A percentile compares a stretch with the other conserved stretches of the same genome.
Evolutionary conservation across 1,140 invertebrate genomes (phyloP).

Genomic region (Propsilocerus akamusi): DNA sequence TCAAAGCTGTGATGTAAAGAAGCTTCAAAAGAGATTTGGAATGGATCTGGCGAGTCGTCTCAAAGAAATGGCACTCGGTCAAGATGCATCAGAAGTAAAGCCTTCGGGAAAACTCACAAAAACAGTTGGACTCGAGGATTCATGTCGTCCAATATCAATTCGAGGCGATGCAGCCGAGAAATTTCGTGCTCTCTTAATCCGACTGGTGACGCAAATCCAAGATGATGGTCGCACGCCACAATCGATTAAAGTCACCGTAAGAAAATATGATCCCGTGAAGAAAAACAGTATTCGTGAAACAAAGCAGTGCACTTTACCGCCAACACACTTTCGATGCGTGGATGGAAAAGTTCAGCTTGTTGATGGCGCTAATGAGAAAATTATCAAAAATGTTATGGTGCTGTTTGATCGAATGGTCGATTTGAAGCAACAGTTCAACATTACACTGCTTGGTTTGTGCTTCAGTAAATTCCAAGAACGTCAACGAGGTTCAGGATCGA

Average conservation of each 20-base stretch:
- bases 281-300: conserved; percentile 46
- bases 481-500: conserved; percentile 37
- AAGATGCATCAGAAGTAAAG: conserved; percentile 48
- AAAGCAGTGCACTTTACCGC: conserved; percentile 46
- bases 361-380: conserved; percentile 36
- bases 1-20: conserved; percentile 35
- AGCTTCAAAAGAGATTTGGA: conserved; percentile 38
- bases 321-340: conserved; percentile 34
- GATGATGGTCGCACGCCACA: conserved; percentile 58
- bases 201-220: conserved; percentile 44
- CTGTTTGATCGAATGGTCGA: conserved; percentile 54
- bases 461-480: conserved; percentile 61
- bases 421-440: conserved; percentile 49
- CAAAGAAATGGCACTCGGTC: conserved; percentile 45
- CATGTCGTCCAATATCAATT: conserved; percentile 44
- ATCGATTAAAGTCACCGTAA: conserved; percentile 47
- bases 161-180: conserved; percentile 50
- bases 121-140: conserved; percentile 56
- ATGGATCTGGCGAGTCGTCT: conserved; percentile 43
- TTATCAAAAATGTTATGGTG: conserved; percentile 49
- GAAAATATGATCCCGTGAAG: conserved; percentile 39
- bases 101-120: conserved; percentile 43
- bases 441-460: conserved; percentile 54
- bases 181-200: conserved; percentile 39
- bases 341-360: conserved; percentile 29